phyloP scores from a whole-genome alignment of 2,888 invertebrate genomes.

The Acleris laterana region DNA sequence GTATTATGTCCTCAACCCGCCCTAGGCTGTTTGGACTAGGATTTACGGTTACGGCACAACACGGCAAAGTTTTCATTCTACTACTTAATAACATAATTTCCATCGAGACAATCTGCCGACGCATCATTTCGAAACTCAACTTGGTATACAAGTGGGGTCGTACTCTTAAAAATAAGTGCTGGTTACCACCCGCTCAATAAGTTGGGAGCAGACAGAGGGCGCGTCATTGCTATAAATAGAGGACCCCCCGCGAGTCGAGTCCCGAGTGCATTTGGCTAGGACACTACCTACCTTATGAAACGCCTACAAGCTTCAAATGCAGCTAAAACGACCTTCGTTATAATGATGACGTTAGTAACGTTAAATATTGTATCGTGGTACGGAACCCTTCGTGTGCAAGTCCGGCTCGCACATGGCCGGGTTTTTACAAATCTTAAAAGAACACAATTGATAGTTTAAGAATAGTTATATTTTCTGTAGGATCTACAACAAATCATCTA shows the following conservation, averaged over 20 bases:
- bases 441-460: too few relatives aligned
- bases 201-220: slow-evolving; percentile 20
- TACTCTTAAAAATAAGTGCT: slow-evolving; percentile 24
- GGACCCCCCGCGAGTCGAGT: slow-evolving; percentile 31
- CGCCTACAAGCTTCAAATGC: slow-evolving; percentile 14
- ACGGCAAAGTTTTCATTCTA: too few relatives aligned
- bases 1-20: too few relatives aligned
- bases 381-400: too few relatives aligned
- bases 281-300: slow-evolving; percentile 2
- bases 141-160: not conserved
- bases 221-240: slow-evolving; percentile 34
- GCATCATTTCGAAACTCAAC: not conserved
- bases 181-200: slow-evolving; percentile 26
- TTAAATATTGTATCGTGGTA: too few relatives aligned
- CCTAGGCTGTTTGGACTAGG: too few relatives aligned
- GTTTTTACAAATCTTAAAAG: too few relatives aligned
- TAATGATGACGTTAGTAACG: too few relatives aligned
- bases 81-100: too few relatives aligned
- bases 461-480: too few relatives aligned
- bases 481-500: slow-evolving; percentile 12
- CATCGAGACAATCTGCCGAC: not conserved
- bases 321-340: not conserved
- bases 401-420: too few relatives aligned
- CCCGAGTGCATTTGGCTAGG: slow-evolving; percentile 24
- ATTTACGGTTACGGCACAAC: too few relatives aligned